Evolutionary conservation across 2,888 invertebrate species (phyloP).

Genomic region (Andrena bicolor): DNA sequence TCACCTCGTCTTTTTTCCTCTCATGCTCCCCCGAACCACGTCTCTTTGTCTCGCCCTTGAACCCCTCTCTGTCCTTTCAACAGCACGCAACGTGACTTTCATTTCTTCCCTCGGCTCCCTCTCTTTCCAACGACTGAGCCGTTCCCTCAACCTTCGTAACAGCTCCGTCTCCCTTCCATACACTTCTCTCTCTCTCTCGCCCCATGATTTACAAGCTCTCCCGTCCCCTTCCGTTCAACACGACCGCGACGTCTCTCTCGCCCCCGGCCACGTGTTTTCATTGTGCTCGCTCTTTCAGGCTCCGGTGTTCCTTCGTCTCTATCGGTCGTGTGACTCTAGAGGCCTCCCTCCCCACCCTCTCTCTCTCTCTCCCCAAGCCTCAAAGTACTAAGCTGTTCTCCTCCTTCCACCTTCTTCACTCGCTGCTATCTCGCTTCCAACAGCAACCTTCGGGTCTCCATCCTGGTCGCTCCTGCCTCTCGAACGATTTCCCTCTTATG

Average conservation of each 20-base stretch:
- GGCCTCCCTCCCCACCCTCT: constrained; percentile 11
- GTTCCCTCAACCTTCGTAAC: constrained; percentile 51
- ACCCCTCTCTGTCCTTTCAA: constrained; percentile 43
- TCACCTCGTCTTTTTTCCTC: background rate
- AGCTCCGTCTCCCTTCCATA: constrained; percentile 22
- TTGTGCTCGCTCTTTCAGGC: constrained; percentile 52
- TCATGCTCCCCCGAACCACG: constrained; percentile 8
- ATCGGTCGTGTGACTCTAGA: background rate
- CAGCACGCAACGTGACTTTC: constrained; percentile 50
- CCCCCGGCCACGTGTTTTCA: constrained; percentile 44
- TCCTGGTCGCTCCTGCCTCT: constrained; percentile 20
- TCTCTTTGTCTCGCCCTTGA: constrained; percentile 51
- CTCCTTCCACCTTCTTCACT: constrained; percentile 30
- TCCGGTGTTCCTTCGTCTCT: constrained; percentile 45
- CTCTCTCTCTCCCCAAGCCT: background rate
- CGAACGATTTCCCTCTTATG: constrained; percentile 43
- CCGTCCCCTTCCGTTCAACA: background rate
- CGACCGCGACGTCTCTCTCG: constrained; percentile 31
- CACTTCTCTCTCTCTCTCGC: background rate
- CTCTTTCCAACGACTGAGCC: constrained; percentile 34
- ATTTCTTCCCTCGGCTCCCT: constrained; percentile 32
- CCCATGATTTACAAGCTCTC: constrained; percentile 27
- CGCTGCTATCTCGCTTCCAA: constrained; percentile 20
- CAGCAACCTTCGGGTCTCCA: background rate
- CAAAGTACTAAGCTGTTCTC: constrained; percentile 34